Evolutionary conservation across 2,888 invertebrate genomes (phyloP).

Genomic region (Crematogaster levior): DNA sequence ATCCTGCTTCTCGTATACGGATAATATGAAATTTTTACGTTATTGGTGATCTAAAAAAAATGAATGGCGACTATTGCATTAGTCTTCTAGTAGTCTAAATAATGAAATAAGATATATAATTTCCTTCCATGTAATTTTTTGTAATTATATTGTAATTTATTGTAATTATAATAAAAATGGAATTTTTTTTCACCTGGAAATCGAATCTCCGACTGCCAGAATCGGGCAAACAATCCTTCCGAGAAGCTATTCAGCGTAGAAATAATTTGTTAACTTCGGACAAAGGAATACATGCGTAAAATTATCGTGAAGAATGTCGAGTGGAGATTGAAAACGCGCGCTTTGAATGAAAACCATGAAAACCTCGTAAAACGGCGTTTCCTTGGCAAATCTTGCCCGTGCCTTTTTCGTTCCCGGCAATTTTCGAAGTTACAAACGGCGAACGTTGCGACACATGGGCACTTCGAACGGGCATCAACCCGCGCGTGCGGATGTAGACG

Average conservation of each 20-base stretch:
- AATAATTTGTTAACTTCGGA: conserved; percentile 27
- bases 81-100: not conserved
- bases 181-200: conserved; percentile 12
- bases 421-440: conserved; percentile 55
- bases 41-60: not conserved
- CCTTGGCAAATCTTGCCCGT: not conserved
- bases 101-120: not conserved
- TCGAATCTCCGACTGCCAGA: conserved; percentile 26
- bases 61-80: not conserved
- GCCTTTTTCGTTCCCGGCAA: conserved; percentile 16
- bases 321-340: not conserved
- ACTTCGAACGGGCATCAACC: conserved; percentile 9
- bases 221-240: conserved; percentile 55
- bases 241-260: conserved; percentile 35
- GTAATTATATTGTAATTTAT: no score
- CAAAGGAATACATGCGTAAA: conserved; percentile 12
- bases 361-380: conserved; percentile 57
- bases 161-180: not conserved
- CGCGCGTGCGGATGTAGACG: not conserved
- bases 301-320: conserved; percentile 33
- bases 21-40: not conserved
- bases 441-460: conserved; percentile 54
- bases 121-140: not conserved
- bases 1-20: not conserved
- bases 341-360: conserved; percentile 52